Percentiles rank a stretch among this genome's conserved stretches.
These are phyloP conservation scores for Drosophila pseudotalamancana DNA, from an alignment of 2,888 invertebrate genomes.

Conservation along the genomic window DNA sequence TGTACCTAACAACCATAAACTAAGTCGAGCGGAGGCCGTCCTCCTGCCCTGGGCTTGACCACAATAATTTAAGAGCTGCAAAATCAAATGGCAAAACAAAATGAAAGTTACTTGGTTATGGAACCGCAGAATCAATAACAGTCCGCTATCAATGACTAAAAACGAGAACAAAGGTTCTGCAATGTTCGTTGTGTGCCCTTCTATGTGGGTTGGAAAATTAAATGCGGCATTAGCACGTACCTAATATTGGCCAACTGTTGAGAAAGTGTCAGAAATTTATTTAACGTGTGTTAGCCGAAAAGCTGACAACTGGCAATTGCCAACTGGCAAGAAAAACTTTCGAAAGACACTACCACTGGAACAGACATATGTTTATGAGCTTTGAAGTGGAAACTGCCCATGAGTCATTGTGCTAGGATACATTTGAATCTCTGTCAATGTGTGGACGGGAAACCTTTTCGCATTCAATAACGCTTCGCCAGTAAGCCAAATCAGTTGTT, in stretches of 20 bases:
- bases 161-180: constrained; percentile 42
- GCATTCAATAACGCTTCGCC: constrained; percentile 41
- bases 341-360: constrained; percentile 28
- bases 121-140: constrained; percentile 75
- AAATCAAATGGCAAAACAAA: constrained; percentile 63
- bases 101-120: constrained; percentile 66
- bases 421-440: neutral
- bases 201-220: constrained; percentile 30
- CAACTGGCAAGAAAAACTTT: constrained; percentile 6
- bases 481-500: neutral
- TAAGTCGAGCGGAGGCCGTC: constrained; percentile 3
- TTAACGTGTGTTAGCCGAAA: constrained; percentile 51
- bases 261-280: constrained; percentile 62
- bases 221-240: constrained; percentile 15
- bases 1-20: constrained; percentile 66
- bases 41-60: constrained; percentile 39
- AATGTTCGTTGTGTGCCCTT: constrained; percentile 51
- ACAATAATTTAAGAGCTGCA: constrained; percentile 41
- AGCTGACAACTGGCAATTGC: constrained; percentile 18
- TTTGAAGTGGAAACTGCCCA: constrained; percentile 12
- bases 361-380: constrained; percentile 44
- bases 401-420: constrained; percentile 15
- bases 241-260: constrained; percentile 31
- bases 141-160: constrained; percentile 48
- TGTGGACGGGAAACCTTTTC: constrained; percentile 26